phyloP scores from a whole-genome alignment of 2,797 vertebrate genomes.

The Threskiornis aethiopicus region DNA sequence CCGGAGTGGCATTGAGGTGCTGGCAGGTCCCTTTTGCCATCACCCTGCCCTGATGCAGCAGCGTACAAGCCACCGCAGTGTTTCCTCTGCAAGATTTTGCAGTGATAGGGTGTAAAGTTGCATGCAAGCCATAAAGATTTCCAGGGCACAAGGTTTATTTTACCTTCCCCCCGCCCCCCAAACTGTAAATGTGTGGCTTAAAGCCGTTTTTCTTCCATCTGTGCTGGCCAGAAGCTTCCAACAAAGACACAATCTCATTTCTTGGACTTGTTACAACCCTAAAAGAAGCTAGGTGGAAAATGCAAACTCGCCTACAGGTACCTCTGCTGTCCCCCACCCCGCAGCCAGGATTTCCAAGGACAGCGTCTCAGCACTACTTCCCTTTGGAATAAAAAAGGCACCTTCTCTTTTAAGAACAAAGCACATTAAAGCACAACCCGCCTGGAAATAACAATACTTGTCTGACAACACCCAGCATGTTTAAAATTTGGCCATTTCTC shows the following conservation, averaged over 20 bases:
- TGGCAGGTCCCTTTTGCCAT: background rate
- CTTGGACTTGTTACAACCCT: background rate
- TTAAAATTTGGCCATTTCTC: background rate
- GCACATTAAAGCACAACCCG: background rate
- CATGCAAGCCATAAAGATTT: background rate
- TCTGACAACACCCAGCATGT: background rate
- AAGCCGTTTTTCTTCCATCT: background rate
- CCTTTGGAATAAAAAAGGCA: background rate
- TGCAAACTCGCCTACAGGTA: background rate
- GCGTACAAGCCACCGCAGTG: accelerated
- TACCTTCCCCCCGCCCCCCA: background rate
- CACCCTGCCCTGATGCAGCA: background rate
- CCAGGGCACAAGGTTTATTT: background rate
- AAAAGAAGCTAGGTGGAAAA: background rate
- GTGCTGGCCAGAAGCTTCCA: background rate
- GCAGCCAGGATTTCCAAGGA: background rate
- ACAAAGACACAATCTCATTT: background rate
- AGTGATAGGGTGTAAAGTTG: accelerated
- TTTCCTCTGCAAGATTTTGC: too few species aligned
- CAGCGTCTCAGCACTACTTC: accelerated
- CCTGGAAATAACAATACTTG: background rate
- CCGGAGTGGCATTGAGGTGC: accelerated
- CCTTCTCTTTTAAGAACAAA: background rate
- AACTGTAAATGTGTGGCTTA: background rate
- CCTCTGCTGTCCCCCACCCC: background rate